Conservation (phyloP, 53 echinoderm and acorn worm species). For the Pentamera pediparva region DNA sequence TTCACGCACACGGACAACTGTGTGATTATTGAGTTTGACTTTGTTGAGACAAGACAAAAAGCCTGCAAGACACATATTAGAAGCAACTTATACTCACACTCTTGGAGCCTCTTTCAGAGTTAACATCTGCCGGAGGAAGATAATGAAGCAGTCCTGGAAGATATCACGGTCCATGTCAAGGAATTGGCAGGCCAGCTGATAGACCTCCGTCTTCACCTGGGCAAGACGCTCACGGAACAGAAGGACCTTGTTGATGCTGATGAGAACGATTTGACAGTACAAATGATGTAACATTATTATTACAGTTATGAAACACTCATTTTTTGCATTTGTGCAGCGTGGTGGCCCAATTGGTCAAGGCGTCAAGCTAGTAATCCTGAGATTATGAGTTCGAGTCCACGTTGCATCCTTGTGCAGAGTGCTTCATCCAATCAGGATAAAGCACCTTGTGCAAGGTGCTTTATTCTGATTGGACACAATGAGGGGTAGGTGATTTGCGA, state of each 20-base stretch:
- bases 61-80: neutral
- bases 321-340: no score
- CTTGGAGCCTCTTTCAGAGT: conserved; percentile 11
- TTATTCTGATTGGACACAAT: no score
- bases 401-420: no score
- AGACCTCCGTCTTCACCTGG: conserved; percentile 57
- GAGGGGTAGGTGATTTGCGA: no score
- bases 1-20: no score
- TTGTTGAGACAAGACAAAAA: no score
- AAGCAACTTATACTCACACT: neutral
- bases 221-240: conserved; percentile 57
- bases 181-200: conserved; percentile 62
- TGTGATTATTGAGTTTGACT: no score
- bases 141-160: conserved; percentile 64
- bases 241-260: conserved; percentile 49
- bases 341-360: no score
- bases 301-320: neutral
- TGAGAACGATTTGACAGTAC: neutral
- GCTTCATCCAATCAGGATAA: no score
- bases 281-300: neutral
- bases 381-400: no score
- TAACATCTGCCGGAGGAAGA: conserved; percentile 55
- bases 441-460: no score
- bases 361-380: no score
- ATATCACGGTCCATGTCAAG: conserved; percentile 36